phyloP scores from a whole-genome alignment of 2,888 invertebrate genomes.

The Diadegma fenestrale region DNA sequence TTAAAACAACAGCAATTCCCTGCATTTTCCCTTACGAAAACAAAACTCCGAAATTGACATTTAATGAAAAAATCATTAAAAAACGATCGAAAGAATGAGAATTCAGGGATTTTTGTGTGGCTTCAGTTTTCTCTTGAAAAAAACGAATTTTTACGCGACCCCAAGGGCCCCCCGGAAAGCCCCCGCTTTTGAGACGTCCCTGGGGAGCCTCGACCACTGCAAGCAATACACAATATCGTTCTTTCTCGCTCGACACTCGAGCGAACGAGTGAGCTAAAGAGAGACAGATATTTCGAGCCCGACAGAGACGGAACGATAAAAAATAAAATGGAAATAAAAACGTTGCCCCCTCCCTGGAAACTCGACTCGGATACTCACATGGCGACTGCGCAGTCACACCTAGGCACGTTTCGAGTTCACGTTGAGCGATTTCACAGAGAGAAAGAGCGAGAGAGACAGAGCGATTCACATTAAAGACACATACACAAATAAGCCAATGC shows the following conservation, averaged over 20 bases:
- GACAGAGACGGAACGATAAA: conserved; percentile 38
- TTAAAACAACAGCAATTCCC: background rate
- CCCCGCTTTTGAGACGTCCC: conserved; percentile 53
- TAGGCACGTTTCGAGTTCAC: conserved; percentile 80
- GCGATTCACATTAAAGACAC: conserved; percentile 38
- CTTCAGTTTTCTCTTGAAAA: background rate
- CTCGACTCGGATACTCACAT: conserved; percentile 79
- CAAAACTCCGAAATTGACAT: background rate
- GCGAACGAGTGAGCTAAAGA: conserved; percentile 20
- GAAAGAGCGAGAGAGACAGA: background rate
- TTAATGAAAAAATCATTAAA: background rate
- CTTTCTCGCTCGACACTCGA: conserved; percentile 33
- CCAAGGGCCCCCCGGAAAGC: conserved; percentile 15
- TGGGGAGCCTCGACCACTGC: conserved; percentile 65
- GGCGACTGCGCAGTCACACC: conserved; percentile 84
- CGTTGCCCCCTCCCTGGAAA: conserved; percentile 50
- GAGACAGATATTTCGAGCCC: conserved; percentile 25
- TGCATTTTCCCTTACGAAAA: background rate
- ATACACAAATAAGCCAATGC: conserved; percentile 39
- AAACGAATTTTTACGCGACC: background rate
- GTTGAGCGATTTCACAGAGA: conserved; percentile 60
- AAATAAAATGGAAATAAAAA: conserved; percentile 30
- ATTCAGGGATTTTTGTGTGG: background rate
- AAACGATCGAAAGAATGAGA: background rate
- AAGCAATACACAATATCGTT: conserved; percentile 50